Evolutionary conservation across 2,888 invertebrate genomes (phyloP), one percentile per base, ranked within the genome.

Genomic region (Machimus rusticus): DNA sequence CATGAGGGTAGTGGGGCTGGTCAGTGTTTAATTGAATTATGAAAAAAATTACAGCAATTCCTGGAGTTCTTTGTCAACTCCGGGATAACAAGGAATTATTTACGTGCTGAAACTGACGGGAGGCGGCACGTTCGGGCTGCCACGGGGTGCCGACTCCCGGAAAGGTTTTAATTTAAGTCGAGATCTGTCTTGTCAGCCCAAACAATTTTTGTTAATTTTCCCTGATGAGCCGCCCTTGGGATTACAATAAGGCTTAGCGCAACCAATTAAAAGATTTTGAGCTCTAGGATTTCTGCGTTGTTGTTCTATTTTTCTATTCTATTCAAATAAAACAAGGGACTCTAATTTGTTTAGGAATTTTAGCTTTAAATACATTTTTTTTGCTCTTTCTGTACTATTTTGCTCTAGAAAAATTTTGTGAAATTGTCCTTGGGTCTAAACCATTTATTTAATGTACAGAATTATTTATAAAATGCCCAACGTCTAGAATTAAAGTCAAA

Each of bases 1-100:
- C 39, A 82, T 82, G 82, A 57, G 82, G 82, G 82, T 82, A 81
- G 55, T 46, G 66, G 31, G 57, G 82, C 37, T 82, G 82, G 82
- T 82, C 82, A 82, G 82, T 66, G 37, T 57, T 57, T 57, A 57
- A 82, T 57, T 82, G 66, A 82, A 57, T 82, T 82, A 82, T 57
- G 28, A 31, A 81, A 76, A 74, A 76, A 66, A 66, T 51, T 51
- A 51, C 51, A 66, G 28, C 66, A 66, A 66, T 66, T 66, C 66
- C 28, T 66, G 66, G 19, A 66, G 66, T 23, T 66, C 66, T 66
- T 66, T 66, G 28, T 66, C 66, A 66, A 28, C 66, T 66, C 66
- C 66, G 66, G 66, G 66, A 66, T 66, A 66, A 66, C 66, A 19
- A 66, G 66, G 66, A 66, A 19, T 66, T 66, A 66, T 66, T 66